Base-by-base conservation (phyloP, 2,797 vertebrate genomes). In the Thalassophryne amazonica region DNA sequence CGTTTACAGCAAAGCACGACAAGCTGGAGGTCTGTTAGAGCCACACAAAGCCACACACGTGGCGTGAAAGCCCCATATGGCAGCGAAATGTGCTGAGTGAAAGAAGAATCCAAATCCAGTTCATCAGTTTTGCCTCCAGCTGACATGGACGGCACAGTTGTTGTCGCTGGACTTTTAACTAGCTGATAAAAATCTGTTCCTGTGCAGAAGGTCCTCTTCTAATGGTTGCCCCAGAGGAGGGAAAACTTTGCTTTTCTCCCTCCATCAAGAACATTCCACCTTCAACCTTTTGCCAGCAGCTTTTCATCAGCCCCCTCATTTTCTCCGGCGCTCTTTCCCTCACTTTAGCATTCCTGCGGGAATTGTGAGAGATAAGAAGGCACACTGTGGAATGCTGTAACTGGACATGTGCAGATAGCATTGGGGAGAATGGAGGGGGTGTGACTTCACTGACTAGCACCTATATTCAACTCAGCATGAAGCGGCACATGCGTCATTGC, bases 291-390 rank as follows among this genome's bases (percentile, higher is more conserved):
- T 45, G 61, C 61, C 73, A 66, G 68, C 60, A 12, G 66, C 61
- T 58, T 58, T 51, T 85, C 76, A 84, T 73, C 67, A 63, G 49
- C 29, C 61, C n/a, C 62, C 59, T 56, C 56, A 35, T 57, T 66
- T 57, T 18, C 38, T 15, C 23, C 53, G 28, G 3, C 55, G 30
- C 55, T 49, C 65, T 58, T 60, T 59, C 40, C 27, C 57, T 63
- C 49, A 17, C 29, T 37, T 60, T 58, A 57, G 66, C 82, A 85
- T 86, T 87, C 83, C 79, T 78, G 70, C 64, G 36, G 40, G 55
- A 39, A 27, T 57, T 46, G 34, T 11, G 28, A 41, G 63, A 78
- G 86, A 89, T 88, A 85, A 88, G 76, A 74, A 55, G 79, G 80
- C 51, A 53, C 58, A 14, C n/a, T 47, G 53, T 20, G 75, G 80